Percentiles rank a stretch among this genome's conserved stretches.
These are phyloP conservation scores for Rhodeus uyekii DNA, from an alignment of 2,797 vertebrate species.

Conservation along the genomic window DNA sequence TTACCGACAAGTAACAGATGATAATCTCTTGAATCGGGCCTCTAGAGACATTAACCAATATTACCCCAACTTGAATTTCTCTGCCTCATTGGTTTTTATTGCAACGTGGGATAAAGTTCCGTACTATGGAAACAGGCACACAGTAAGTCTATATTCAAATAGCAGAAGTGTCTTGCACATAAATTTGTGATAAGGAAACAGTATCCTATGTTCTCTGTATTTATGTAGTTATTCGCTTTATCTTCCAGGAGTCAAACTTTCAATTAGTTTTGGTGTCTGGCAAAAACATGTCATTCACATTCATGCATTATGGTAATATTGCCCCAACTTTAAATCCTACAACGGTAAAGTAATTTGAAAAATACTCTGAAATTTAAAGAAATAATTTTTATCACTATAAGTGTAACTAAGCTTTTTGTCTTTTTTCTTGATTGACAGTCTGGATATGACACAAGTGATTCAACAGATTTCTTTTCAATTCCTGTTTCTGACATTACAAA, in stretches of 20 bases:
- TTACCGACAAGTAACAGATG: neutral
- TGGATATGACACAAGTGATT: neutral
- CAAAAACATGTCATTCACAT: neutral
- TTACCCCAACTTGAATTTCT: neutral
- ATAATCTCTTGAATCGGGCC: neutral
- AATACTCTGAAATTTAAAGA: neutral
- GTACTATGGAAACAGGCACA: accelerated
- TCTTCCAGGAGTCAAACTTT: neutral
- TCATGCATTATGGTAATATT: neutral
- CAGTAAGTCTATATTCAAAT: neutral
- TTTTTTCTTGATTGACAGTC: neutral
- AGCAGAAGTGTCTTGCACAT: neutral
- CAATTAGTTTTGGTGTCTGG: constrained; percentile 23
- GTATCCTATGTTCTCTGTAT: neutral
- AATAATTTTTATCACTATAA: neutral
- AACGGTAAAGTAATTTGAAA: neutral
- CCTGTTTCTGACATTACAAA: neutral
- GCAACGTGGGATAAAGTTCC: neutral
- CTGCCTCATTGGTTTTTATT: constrained; percentile 9
- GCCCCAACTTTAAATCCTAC: accelerated
- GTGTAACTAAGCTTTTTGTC: neutral
- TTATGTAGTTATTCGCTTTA: neutral
- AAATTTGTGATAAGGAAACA: neutral
- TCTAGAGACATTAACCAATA: neutral
- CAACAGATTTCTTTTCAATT: constrained; percentile 7